Evolutionary conservation across 2,797 vertebrate species (phyloP), one percentile per base, ranked within the genome.

Genomic region (Myiothlypis coronata): DNA sequence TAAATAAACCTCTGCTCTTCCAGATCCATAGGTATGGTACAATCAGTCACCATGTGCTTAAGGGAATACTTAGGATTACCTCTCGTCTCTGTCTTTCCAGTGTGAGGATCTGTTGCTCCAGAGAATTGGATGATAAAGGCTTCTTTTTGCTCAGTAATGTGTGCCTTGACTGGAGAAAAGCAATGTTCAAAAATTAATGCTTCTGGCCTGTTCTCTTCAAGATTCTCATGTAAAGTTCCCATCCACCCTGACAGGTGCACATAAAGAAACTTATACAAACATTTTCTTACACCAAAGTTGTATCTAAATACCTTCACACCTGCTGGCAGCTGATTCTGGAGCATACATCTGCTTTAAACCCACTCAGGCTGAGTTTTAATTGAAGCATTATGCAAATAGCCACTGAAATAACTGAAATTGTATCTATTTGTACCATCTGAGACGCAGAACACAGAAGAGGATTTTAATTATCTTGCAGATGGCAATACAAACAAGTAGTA

Each of bases 61-160:
- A 70, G 32, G 5, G 26, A 49, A 9, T 47, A 63, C 19, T 78
- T 89, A 81, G 83, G 59, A 80, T 97, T 97, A 98, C 98, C 97
- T 99, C 98, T 94, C 95, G 92, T 79, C 95, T 98, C 85, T 99
- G 98, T 85, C 97, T 98, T 97, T 98, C 98, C 96, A 99, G 85
- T 24, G 92, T 83, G 23, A 83, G 93, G 61, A 98, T 97, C 94
- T 98, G 98, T 37, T 91, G 77, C 72, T 98, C 95, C 78, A 95
- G 91, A 82, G 84, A 77, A 89, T 1, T 79, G 46, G 82, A 61
- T 17, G 94, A 65, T 22, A 32, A 1, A 43, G 88, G 93, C 49
- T 72, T 96, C 89, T 95, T 97, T 92, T 91, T 91, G 78, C 63
- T 93, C 65, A 84, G 64, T 37, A 94, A 52, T 23, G 24, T 5